These are phyloP conservation scores for Nephrotoma guestfalica DNA, from an alignment of 2,888 invertebrate genomes.

Conservation along the genomic window DNA sequence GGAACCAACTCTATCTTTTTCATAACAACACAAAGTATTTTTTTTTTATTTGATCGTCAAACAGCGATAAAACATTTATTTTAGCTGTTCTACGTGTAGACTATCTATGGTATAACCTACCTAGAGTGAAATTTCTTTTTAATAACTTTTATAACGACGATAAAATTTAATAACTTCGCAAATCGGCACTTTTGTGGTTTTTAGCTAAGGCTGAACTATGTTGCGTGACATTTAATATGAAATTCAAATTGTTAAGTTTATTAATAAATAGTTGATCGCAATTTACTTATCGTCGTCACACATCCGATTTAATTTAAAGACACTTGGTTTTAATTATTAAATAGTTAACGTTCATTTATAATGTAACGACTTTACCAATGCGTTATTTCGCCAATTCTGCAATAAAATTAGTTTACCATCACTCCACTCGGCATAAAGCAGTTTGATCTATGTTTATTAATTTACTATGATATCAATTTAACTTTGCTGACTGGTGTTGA, in stretches of 20 bases:
- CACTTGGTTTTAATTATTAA: too few relatives aligned
- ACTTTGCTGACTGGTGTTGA: too few relatives aligned
- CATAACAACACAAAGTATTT: background rate
- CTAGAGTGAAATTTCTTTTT: background rate
- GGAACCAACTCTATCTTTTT: background rate
- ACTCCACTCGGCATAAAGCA: too few relatives aligned
- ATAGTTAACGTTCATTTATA: too few relatives aligned
- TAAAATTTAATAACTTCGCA: background rate
- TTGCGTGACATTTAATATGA: background rate
- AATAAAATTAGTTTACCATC: too few relatives aligned
- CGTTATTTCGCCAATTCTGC: too few relatives aligned
- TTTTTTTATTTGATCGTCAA: background rate
- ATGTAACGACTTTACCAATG: too few relatives aligned
- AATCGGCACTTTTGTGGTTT: background rate
- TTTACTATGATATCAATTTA: too few relatives aligned
- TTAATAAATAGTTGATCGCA: background rate
- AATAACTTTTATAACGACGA: background rate
- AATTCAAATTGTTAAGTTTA: too few relatives aligned
- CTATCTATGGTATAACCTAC: background rate
- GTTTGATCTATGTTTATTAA: too few relatives aligned
- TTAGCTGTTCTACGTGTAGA: background rate
- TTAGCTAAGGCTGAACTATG: background rate
- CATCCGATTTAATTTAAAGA: background rate
- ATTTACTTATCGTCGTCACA: background rate
- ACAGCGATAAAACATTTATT: background rate